Conservation (phyloP, 2,888 invertebrate species). For the Leptopilina drosophilae region DNA sequence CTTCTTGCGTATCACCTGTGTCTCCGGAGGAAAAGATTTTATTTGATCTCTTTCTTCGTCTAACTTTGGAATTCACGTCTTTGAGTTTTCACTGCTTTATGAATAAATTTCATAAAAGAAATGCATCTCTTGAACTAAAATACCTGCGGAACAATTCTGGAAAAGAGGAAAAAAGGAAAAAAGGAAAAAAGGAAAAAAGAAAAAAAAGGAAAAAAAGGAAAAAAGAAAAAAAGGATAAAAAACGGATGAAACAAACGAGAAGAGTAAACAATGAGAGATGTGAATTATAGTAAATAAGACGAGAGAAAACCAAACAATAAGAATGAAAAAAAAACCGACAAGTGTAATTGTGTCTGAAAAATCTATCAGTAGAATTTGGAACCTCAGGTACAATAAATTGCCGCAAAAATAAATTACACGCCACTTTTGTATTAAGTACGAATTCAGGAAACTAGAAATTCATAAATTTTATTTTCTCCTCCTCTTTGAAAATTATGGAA, state of each 20-base stretch:
- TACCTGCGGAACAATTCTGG: neutral
- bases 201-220: neutral
- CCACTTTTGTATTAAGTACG: no score
- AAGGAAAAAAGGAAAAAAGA: neutral
- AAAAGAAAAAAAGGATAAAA: no score
- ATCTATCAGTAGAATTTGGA: no score
- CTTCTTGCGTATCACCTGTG: conserved; percentile 8
- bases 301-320: no score
- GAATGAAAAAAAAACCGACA: no score
- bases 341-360: no score
- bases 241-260: neutral
- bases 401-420: no score
- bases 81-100: neutral
- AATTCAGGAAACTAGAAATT: neutral
- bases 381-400: no score
- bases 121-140: neutral
- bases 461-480: neutral
- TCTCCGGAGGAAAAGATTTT: conserved; percentile 12
- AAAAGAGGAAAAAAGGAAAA: neutral
- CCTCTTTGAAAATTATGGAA: no score
- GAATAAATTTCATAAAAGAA: neutral
- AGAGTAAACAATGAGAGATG: neutral
- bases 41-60: neutral
- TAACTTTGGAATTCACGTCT: neutral
- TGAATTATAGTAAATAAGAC: neutral